phyloP scores from a whole-genome alignment of 2,888 invertebrate species.

The Acholoe squamosa region DNA sequence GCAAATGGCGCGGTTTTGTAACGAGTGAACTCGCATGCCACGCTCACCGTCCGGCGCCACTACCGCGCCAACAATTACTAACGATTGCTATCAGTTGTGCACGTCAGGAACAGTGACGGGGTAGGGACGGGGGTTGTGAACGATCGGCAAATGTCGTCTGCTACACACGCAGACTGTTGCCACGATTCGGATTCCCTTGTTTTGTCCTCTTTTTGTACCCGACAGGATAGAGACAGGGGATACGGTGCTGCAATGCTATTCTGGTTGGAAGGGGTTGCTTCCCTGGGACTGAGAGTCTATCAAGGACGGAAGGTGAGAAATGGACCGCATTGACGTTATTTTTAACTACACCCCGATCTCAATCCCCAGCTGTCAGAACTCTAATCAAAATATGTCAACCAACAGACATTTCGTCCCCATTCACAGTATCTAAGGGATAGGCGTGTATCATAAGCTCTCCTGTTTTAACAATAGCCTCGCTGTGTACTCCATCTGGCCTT shows the following conservation, averaged over 20 bases:
- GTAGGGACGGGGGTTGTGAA: not conserved
- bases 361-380: not conserved
- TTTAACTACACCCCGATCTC: not conserved
- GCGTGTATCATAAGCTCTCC: not conserved
- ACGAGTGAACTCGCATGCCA: constrained; percentile 39
- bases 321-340: not conserved
- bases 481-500: not conserved
- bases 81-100: constrained; percentile 34
- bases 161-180: not conserved
- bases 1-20: constrained; percentile 60
- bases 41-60: not conserved
- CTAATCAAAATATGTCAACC: constrained; percentile 39
- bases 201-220: not conserved
- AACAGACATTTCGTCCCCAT: not conserved
- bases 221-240: not conserved
- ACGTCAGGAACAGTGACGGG: not conserved
- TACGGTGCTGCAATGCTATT: too few relatives aligned
- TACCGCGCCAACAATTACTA: constrained; percentile 57
- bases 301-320: not conserved
- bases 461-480: not conserved
- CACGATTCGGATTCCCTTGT: constrained; percentile 20
- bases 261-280: too few relatives aligned
- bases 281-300: not conserved
- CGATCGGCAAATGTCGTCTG: constrained; percentile 18
- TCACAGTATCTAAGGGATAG: not conserved